Base-by-base conservation (phyloP, 2,888 invertebrate species). In the Petrophora chlorosata region DNA sequence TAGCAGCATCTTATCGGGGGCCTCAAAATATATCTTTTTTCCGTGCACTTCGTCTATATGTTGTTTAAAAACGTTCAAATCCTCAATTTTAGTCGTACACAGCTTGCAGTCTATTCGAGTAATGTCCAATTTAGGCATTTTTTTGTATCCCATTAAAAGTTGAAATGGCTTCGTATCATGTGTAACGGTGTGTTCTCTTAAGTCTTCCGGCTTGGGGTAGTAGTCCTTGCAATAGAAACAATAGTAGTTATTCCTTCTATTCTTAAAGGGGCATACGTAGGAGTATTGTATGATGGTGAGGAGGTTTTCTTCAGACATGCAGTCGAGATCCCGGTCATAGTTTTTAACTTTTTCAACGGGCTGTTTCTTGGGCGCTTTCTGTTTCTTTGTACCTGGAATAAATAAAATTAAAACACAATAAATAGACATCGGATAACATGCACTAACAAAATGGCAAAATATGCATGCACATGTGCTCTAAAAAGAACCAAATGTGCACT, bases 141-240 rank as follows among this genome's bases (percentile, higher is more conserved):
- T 87, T 25, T 85, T 86, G 28, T 89, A 88, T 0, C 86, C 87
- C 82, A 89, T 87, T 0, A 88, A 62, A 0, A 88, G 54, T 46
- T 87, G 85, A 54, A 90, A 90, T 0, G 87, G 85, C 52, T 88
- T 88, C 0, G 89, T 87, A 50, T 90, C 87, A 8, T 90, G 90
- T 0, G 78, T 72, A 0, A 76, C 59, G 0, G 89, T 90, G 16
- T 90, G 89, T n/a, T 85, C 85, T 13, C 89, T 60, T 2, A 90
- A 49, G 22, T 87, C 86, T 48, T 89, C 87, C 0, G 89, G 88
- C 34, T 89, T 88, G 0, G 88, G 82, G 30, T 82, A 90, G 14
- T 87, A 86, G 22, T 88, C 87, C 25, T 87, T 87, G 50, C 89
- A 90, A 45, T 90, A 90, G 59, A 87, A 90, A 36, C 89, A 90